Evolutionary conservation across 2,797 vertebrate genomes (phyloP).

Genomic region (Darevskia nairensis): DNA sequence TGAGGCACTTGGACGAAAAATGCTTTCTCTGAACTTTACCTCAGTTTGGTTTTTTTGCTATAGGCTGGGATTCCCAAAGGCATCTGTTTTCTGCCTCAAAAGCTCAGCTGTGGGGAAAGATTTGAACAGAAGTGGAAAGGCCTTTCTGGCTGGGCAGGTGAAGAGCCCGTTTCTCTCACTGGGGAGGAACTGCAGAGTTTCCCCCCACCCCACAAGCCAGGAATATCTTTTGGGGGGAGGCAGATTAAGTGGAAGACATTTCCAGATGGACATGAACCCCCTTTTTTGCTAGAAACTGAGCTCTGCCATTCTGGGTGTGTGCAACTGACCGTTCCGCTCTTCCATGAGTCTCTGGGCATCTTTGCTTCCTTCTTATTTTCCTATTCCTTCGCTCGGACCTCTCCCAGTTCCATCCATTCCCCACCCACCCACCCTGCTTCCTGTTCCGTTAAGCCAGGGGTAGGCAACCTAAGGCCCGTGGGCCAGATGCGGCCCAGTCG

Average conservation of each 20-base stretch:
- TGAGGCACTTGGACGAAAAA: too few species aligned
- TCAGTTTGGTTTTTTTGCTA: too few species aligned
- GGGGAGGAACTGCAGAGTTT: too few species aligned
- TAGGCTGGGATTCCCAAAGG: too few species aligned
- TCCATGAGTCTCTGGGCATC: background rate
- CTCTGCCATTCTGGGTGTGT: background rate
- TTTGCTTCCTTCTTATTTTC: background rate
- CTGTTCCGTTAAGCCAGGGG: background rate
- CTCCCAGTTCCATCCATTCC: background rate
- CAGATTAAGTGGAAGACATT: background rate
- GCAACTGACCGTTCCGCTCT: accelerated
- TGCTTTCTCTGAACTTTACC: background rate
- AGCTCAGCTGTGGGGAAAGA: background rate
- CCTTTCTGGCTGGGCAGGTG: background rate
- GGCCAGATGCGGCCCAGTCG: too few species aligned
- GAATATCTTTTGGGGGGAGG: background rate
- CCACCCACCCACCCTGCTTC: too few species aligned
- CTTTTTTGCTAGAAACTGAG: background rate
- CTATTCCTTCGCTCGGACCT: background rate
- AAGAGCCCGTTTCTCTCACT: background rate
- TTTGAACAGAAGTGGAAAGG: background rate
- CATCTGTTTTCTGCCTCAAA: too few species aligned
- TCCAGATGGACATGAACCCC: too few species aligned
- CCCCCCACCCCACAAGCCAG: accelerated
- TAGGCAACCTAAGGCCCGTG: too few species aligned